phyloP scores from a whole-genome alignment of 2,888 invertebrate genomes.

The Hirtodrosophila confusa region DNA sequence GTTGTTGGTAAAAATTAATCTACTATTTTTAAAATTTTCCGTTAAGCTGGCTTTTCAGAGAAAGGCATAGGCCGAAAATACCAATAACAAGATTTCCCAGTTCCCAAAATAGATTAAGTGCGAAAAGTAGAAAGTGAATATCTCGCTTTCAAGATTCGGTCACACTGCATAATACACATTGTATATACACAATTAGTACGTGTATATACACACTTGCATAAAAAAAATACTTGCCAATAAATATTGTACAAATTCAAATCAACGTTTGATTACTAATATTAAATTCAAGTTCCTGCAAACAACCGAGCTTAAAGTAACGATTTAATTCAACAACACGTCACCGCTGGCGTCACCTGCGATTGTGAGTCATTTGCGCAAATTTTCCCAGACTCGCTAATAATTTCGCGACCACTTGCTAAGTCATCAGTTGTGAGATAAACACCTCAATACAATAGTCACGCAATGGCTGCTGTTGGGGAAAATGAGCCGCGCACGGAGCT shows the following conservation, averaged over 20 bases:
- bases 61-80: too few species aligned
- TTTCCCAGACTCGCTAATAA: constrained; percentile 25
- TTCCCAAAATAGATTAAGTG: too few species aligned
- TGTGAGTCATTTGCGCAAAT: constrained; percentile 61
- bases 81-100: too few species aligned
- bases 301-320: constrained; percentile 28
- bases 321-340: not conserved
- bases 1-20: too few species aligned
- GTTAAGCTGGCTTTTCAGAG: too few species aligned
- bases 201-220: constrained; percentile 53
- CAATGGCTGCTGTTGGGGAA: constrained; percentile 69
- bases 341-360: constrained; percentile 29
- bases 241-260: constrained; percentile 37
- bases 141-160: too few species aligned
- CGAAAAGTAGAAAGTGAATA: too few species aligned
- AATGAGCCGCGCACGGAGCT: constrained; percentile 78
- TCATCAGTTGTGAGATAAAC: constrained; percentile 29
- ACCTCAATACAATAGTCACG: constrained; percentile 11
- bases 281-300: constrained; percentile 22
- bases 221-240: constrained; percentile 46
- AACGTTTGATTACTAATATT: constrained; percentile 3
- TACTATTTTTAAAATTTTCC: too few species aligned
- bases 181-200: not conserved
- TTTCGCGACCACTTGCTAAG: constrained; percentile 64
- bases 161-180: too few species aligned